A percentile compares a stretch with the other conserved stretches of the same genome.
Evolutionary conservation across 2,888 invertebrate species (phyloP).

Genomic region (Silvanus unidentatus): DNA sequence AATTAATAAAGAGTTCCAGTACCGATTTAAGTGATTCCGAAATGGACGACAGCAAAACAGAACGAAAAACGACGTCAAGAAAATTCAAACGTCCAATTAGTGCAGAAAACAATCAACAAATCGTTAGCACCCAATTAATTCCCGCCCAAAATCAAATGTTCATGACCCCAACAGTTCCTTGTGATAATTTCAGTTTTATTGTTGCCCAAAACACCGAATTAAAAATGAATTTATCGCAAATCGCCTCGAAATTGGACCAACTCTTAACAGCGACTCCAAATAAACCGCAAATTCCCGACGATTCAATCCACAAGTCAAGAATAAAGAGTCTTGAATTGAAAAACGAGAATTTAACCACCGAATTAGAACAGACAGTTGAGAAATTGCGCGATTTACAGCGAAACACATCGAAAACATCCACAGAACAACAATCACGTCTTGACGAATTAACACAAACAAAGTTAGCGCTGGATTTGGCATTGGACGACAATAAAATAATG

Average conservation of each 20-base stretch:
- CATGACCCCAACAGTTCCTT: slow-evolving; percentile 18
- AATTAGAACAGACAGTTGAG: slow-evolving; percentile 30
- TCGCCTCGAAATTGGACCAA: slow-evolving; percentile 59
- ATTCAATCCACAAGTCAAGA: slow-evolving; percentile 29
- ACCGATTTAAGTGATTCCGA: slow-evolving; percentile 29
- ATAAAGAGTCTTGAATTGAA: slow-evolving; percentile 41
- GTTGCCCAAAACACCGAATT: slow-evolving; percentile 60
- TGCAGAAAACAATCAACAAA: background rate
- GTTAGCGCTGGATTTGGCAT: no score
- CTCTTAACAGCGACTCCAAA: slow-evolving; percentile 39
- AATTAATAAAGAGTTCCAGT: slow-evolving; percentile 18
- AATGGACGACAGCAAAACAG: slow-evolving; percentile 16
- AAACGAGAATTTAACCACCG: slow-evolving; percentile 37
- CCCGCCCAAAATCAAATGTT: slow-evolving; percentile 4
- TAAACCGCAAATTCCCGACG: slow-evolving; percentile 18
- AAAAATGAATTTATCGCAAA: slow-evolving; percentile 57
- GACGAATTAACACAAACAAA: no score
- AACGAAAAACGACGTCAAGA: slow-evolving; percentile 15
- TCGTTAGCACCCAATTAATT: slow-evolving; percentile 2
- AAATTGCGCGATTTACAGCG: slow-evolving; percentile 17
- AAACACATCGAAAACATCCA: background rate
- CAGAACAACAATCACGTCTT: no score
- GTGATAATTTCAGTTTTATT: slow-evolving; percentile 51
- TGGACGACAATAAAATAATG: no score
- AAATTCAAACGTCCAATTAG: slow-evolving; percentile 13